Evolutionary conservation across 2,797 vertebrate genomes (phyloP), one percentile per base, ranked within the genome.

Genomic region (Oryzias dopingdopingensis): DNA sequence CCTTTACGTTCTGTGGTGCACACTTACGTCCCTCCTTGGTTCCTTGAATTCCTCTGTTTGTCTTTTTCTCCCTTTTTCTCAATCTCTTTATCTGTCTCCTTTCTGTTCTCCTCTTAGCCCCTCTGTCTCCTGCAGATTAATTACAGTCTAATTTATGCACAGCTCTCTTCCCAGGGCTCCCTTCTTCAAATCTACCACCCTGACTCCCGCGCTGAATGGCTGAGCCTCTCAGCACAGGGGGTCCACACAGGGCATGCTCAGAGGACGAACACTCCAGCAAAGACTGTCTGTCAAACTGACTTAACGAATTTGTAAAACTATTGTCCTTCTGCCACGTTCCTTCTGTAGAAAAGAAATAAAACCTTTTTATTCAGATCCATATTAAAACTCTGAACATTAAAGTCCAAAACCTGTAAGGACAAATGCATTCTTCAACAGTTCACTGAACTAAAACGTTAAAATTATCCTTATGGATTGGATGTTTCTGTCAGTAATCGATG

Each of bases 71-170:
- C 16, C 17, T 56, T 18, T 64, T 43, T 10, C 53, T n/a, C 17
- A 4, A 5, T 60, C 18, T 16, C 1, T 42, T 17, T 42, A 46
- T 2, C 42, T 5, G 14, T 48, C 47, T 7, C 15, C 22, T 2
- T 20, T 23, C 22, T 41, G 5, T 52, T 56, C 64, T 24, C 29
- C 17, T 53, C 24, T 29, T 67, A 56, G 32, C 53, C 54, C 56
- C 62, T 69, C 62, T 58, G 58, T 79, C 65, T 84, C 66, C 58
- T 62, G 72, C 76, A 82, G 80, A 81, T 84, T 86, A 82, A 86
- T 84, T 84, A 73, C 44, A 1, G 5, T 67, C 10, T 75, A 80
- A 79, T 80, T 44, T 70, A 78, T 78, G 74, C 77, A 45, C 74
- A 67, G 69, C 70, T 67, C 67, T 62, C 67, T 65, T 82, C 81